Conservation (phyloP, 1,140 invertebrate species). For the Drosophila pectinifera region DNA sequence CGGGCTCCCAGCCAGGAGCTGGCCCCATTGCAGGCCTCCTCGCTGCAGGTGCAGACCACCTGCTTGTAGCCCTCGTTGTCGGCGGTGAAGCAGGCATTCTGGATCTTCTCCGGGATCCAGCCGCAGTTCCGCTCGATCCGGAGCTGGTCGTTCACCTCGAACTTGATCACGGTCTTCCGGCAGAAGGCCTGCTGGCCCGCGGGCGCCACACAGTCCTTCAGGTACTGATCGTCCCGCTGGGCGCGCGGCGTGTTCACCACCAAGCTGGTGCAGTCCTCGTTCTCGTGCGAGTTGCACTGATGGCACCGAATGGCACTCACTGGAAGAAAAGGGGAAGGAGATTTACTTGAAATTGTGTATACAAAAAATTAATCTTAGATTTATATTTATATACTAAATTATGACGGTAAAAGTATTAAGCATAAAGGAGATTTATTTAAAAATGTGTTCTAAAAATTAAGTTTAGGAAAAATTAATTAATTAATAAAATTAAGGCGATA, state of each 20-base stretch:
- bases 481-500: too few species aligned
- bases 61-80: slow-evolving; percentile 87
- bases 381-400: too few species aligned
- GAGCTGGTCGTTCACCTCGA: slow-evolving; percentile 84
- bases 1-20: slow-evolving; percentile 16
- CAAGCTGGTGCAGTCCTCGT: slow-evolving; percentile 88
- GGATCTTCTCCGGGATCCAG: slow-evolving; percentile 77
- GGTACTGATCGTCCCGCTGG: slow-evolving; percentile 66
- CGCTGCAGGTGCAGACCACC: slow-evolving; percentile 86
- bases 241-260: slow-evolving; percentile 68
- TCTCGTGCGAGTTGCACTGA: slow-evolving; percentile 92
- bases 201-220: slow-evolving; percentile 55
- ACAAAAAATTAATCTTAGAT: too few species aligned
- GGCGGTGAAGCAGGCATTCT: slow-evolving; percentile 86
- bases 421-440: too few species aligned
- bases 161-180: slow-evolving; percentile 75
- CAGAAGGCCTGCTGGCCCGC: slow-evolving; percentile 57
- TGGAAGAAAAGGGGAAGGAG: slow-evolving; percentile 60
- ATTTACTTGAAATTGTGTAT: too few species aligned
- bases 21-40: slow-evolving; percentile 86
- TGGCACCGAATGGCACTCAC: slow-evolving; percentile 89
- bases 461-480: too few species aligned
- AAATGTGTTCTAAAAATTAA: too few species aligned
- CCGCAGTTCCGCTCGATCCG: slow-evolving; percentile 86
- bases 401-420: too few species aligned